Evolutionary conservation across 2,113 vertebrate species (phyloP).

Genomic region (Atractosteus spatula): DNA sequence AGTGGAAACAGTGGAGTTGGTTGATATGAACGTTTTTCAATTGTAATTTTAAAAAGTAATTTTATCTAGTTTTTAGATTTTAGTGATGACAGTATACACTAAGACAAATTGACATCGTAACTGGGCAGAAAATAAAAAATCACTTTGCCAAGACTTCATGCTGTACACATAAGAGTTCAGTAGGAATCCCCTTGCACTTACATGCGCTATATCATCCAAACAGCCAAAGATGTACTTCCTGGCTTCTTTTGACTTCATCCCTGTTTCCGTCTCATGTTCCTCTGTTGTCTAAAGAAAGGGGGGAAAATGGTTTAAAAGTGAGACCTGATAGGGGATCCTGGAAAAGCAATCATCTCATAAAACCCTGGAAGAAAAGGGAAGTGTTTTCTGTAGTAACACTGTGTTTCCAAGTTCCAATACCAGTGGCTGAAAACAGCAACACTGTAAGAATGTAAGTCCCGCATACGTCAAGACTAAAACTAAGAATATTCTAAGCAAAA

Average conservation of each 20-base stretch:
- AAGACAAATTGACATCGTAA: too few relatives aligned
- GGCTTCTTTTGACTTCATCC: constrained; percentile 98
- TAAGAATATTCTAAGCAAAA: too few relatives aligned
- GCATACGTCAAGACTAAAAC: too few relatives aligned
- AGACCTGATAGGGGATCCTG: not conserved
- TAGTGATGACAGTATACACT: too few relatives aligned
- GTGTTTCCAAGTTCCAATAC: not conserved
- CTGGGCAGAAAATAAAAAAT: too few relatives aligned
- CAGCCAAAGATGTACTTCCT: constrained; percentile 93
- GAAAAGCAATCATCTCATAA: not conserved
- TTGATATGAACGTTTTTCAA: too few relatives aligned
- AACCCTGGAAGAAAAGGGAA: not conserved
- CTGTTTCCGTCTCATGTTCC: constrained; percentile 93
- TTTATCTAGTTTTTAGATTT: too few relatives aligned
- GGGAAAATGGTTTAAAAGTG: constrained; percentile 17
- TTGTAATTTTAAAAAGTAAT: too few relatives aligned
- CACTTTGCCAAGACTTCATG: too few relatives aligned
- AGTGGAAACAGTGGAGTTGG: too few relatives aligned
- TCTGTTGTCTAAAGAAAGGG: constrained; percentile 80
- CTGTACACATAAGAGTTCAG: not conserved
- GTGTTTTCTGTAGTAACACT: not conserved
- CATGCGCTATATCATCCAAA: constrained; percentile 15
- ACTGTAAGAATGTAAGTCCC: too few relatives aligned
- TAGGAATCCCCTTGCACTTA: not conserved
- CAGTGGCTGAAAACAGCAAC: not conserved